Evolutionary conservation across 2,888 invertebrate genomes (phyloP), one percentile per base, ranked within the genome.

Genomic region (Leptothorax acervorum): DNA sequence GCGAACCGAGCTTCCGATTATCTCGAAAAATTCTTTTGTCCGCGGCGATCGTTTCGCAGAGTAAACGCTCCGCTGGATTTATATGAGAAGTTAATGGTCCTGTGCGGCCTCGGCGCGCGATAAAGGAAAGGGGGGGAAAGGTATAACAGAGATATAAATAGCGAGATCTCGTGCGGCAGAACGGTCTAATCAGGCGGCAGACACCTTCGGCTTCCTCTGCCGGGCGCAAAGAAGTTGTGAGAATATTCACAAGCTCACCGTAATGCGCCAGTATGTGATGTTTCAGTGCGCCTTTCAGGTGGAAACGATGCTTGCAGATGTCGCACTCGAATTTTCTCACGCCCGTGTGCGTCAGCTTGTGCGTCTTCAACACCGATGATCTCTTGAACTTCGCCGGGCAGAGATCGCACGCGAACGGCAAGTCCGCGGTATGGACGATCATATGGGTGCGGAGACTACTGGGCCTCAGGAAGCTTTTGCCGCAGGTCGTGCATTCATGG

Each of bases 221-320:
- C 53, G 48, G 45, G 60, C 60, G 66, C 23, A 18, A 45, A 57
- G 70, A 42, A 68, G 42, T 75, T 76, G 78, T 84, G 84, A 86
- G 87, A 87, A 82, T 86, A 84, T 86, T 87, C 84, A 70, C 86
- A 79, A 82, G 57, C 73, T 53, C 55, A 83, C 85, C 91, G 65
- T 90, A 90, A 55, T 90, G 90, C 42, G 90, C 86, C 18, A 90
- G 78, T 53, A 90, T 85, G 31, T 90, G 89, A 15, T 90, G 89
- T 63, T 90, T 90, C n/a, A 89, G 45, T 0, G 90, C 90, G 12
- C 91, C 91, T 73, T 90, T 90, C 66, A 89, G 65, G 18, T 90
- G 88, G 55, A 90, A 90, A 48, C 89, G 87, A 55, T 88, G 85
- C 86, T 90, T 89, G 82, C 90, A 90, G n/a, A 90, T 90, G 81